Evolutionary conservation across 2,888 invertebrate genomes (phyloP), one percentile per base, ranked within the genome.

Genomic region (Oscheius onirici): DNA sequence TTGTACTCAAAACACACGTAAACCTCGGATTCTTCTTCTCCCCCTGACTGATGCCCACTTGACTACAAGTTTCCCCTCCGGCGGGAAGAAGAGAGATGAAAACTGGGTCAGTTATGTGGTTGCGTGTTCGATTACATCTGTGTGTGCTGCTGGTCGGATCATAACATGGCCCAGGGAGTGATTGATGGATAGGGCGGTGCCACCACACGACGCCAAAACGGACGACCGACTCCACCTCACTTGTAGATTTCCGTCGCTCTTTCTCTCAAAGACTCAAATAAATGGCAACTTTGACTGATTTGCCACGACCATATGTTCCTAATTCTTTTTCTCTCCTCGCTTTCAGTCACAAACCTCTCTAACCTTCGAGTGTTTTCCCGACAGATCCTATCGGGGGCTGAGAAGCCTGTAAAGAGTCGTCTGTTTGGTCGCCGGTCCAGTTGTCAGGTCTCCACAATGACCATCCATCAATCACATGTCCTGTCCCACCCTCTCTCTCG

Each of bases 61-160:
- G 15, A 15, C 11, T 22, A 49, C 22, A 17, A 49, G 10, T 49
- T 22, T 49, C 49, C 17, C 49, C 49, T 17, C 11, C 49, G 49
- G 10, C 49, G 49, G 17, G 10, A 20, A 17, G 49, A n/a, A n/a
- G n/a, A n/a, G n/a, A n/a, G n/a, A 34, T 34, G 24, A 8, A 28
- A 57, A 34, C 34, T 57, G 57, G 57, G 57, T 40, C 57, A 57
- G 34, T 57, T 34, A 40, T 57, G 40, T 57, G 26, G 60, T 60
- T 60, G 60, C 60, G 55, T 55, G 55, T 60, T 60, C 60, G 60
- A 60, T 60, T 60, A 60, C 60, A 60, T 60, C 60, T 60, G 44
- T 28, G 34, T 55, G 55, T 26, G 17, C 41, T 58, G 58, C 41
- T 41, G 60, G 34, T 26, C 60, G 60, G 60, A 60, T 60, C 60